These are phyloP conservation scores for Machaerirhynchus nigripectus DNA, from an alignment of 2,113 vertebrate species.

Conservation along the genomic window DNA sequence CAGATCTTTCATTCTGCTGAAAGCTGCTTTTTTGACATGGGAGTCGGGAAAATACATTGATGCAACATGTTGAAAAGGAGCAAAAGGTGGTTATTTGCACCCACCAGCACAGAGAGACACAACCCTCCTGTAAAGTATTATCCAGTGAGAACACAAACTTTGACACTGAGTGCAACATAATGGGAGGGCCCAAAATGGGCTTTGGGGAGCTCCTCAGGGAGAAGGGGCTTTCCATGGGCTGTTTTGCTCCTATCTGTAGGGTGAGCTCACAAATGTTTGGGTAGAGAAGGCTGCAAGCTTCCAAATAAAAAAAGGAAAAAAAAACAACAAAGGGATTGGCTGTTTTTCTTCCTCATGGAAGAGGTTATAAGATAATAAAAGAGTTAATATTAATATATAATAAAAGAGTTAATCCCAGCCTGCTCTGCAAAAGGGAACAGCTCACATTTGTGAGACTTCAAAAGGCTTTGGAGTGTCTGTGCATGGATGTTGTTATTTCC, in stretches of 20 bases:
- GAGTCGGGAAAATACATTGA: background rate
- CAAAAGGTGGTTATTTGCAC: background rate
- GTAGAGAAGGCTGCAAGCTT: background rate
- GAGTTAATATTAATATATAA: slow-evolving; percentile 15
- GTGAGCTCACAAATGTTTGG: background rate
- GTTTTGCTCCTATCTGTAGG: background rate
- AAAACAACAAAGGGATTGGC: background rate
- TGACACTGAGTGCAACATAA: background rate
- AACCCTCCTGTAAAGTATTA: background rate
- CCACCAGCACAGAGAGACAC: background rate
- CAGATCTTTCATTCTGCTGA: background rate
- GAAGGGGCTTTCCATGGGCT: background rate
- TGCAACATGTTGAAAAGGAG: background rate
- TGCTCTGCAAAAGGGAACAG: background rate
- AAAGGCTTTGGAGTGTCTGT: background rate
- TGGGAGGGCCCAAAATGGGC: background rate
- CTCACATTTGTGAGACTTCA: background rate
- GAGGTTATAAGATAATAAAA: slow-evolving; percentile 11
- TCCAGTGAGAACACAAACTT: background rate
- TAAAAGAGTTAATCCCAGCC: background rate
- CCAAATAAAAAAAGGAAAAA: background rate
- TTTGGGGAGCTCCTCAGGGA: background rate
- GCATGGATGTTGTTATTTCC: background rate
- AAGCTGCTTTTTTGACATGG: background rate
- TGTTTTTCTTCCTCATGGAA: background rate